Evolutionary conservation across 2,888 invertebrate genomes (phyloP), one percentile per base, ranked within the genome.

Genomic region (Eupithecia dodoneata): DNA sequence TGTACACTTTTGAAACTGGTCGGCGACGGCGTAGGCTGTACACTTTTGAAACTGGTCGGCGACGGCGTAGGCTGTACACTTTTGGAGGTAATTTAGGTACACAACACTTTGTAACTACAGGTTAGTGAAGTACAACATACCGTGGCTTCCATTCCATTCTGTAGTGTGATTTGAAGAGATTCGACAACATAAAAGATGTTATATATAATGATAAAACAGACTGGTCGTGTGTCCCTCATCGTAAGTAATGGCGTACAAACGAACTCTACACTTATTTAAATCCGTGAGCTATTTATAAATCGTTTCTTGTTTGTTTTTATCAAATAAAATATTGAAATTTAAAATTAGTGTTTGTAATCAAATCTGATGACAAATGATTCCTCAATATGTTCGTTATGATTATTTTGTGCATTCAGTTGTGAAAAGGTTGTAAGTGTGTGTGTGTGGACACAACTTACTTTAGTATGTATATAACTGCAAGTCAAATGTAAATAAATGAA

Each of bases 331-430:
- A 59, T 59, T 59, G 59, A 59, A 59, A n/a, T 49, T 52, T 52
- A 15, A 52, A 55, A 55, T 55, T 55, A 55, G n/a, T 59, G 59
- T 59, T 59, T 59, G 59, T 59, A 59, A 59, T 59, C 59, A 18
- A 59, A n/a, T 59, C n/a, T 59, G 59, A 18, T 59, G 18, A 59
- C 18, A 1, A 18, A 18, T 9, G 13, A 59, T 18, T 59, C 18
- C 59, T 59, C 18, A 59, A 59, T 59, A 3, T 18, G 59, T 9
- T 18, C 10, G 3, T 18, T 59, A 18, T 3, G 18, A 1, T 59
- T 3, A 59, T 6, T 59, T 59, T 18, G 59, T 18, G n/a, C 18
- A 18, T 18, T 18, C 10, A 0, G n/a, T 55, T n/a, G 18, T 9
- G 7, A 55, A 18, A 6, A 55, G 55, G 5, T 15, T 15, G 15